Base-by-base conservation (phyloP, 2,888 invertebrate species). In the Litoditis marina region DNA sequence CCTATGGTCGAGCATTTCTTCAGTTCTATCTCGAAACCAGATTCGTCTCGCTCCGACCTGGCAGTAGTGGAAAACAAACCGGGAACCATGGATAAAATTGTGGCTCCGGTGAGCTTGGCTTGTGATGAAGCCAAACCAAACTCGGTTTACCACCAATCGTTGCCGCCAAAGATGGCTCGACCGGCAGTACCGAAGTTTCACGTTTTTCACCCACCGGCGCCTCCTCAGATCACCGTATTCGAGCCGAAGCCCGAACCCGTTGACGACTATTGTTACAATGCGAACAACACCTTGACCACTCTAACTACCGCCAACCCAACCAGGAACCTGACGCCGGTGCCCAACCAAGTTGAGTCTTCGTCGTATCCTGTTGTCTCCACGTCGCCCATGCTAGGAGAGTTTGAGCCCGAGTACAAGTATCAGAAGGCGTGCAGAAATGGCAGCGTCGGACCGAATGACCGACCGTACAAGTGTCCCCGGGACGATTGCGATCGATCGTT, bases 401-500 rank as follows among this genome's bases (percentile, higher is more conserved):
- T n/a, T 11, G 13, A 36, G 11, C 39, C 39, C 39, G 39, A 11
- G 11, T 36, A 36, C n/a, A 11, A 11, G 39, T 11, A n/a, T 36
- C 28, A 22, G 13, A 51, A 51, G 28, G 30, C 51, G 27, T 19
- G 51, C 30, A 28, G 28, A 11, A 51, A 19, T 19, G 28, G 28
- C 28, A 27, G 27, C 28, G 28, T n/a, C 31, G 30, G 8, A 4
- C 42, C 58, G 22, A 94, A 95, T 86, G 95, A 96, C 85, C 88
- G 96, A 36, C 95, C 96, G 27, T 96, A 96, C 86, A 94, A 94
- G 50, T 96, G 96, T 84, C 95, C 95, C 1, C 93, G 95, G 36
- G 94, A 94, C 84, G 91, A 91, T 79, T 98, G 96, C 86, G 95
- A 96, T 86, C 88, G 95, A 49, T 88, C 96, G 68, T 98, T 98